Evolutionary conservation across 2,113 vertebrate genomes (phyloP), one percentile per base, ranked within the genome.

Genomic region (Phalacrocorax aristotelis): DNA sequence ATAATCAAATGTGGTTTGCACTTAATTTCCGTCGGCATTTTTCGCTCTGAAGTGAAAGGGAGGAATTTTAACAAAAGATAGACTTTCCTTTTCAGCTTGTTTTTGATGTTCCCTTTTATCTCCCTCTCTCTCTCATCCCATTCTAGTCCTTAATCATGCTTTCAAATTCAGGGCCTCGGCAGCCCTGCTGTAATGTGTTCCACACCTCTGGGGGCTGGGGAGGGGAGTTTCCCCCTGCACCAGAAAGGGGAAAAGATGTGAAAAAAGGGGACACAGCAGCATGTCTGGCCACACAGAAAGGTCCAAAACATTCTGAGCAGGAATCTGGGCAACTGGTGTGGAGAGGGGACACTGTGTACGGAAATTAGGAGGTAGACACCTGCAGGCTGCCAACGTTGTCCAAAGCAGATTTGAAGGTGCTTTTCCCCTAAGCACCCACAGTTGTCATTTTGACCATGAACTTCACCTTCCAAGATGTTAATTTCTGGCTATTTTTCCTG

Each of bases 81-180:
- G 94, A 17, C 26, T 2, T 3, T 83, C 38, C 29, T 64, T 84
- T 93, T 74, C 15, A 70, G 0, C 32, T 83, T 58, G 27, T 2
- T 26, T 92, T 78, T 92, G 48, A 48, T 87, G 52, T 89, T 84
- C 23, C 18, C 69, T 93, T 89, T 95, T 57, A 79, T 94, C 55
- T 87, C 58, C 10, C 12, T 49, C 66, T 23, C 29, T 81, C 48
- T 62, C 49, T 40, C 1, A 2, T 72, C 48, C 16, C 7, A 2
- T 83, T 75, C 29, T 60, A 17, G 12, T 48, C 77, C 89, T 71
- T 82, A 55, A 84, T 95, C 48, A 66, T n/a, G 38, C 42, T 86
- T 81, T 78, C 75, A 30, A 60, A 48, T n/a, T 13, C 26, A 58
- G 15, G 38, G 51, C n/a, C 3, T 60, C 29, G 2, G 7, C 60